phyloP scores from a whole-genome alignment of 2,888 invertebrate species.

The Drosophila anomalata region DNA sequence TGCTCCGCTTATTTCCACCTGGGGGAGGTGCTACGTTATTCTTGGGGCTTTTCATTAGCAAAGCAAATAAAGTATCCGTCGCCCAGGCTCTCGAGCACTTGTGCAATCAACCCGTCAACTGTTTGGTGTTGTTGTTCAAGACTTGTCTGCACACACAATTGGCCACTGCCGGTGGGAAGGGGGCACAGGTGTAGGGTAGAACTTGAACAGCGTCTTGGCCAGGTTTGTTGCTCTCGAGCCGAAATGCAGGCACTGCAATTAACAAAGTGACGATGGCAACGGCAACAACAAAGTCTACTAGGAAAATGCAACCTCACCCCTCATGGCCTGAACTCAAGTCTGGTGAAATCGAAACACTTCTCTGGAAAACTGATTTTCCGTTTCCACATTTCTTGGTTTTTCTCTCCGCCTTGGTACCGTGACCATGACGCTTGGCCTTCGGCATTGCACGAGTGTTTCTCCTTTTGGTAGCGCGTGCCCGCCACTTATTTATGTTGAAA shows the following conservation, averaged over 20 bases:
- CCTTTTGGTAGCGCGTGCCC: slow-evolving; percentile 49
- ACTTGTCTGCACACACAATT: slow-evolving; percentile 26
- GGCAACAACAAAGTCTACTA: slow-evolving; percentile 11
- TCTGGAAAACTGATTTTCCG: slow-evolving; percentile 25
- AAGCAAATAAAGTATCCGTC: slow-evolving; percentile 47
- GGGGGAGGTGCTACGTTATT: slow-evolving; percentile 18
- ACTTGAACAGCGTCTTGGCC: slow-evolving; percentile 24
- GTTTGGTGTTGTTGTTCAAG: slow-evolving; percentile 9
- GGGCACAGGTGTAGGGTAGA: slow-evolving; percentile 9
- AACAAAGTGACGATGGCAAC: slow-evolving; percentile 44
- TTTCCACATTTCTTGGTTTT: slow-evolving; percentile 16
- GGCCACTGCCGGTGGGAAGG: not conserved
- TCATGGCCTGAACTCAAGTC: slow-evolving; percentile 20
- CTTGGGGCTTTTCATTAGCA: slow-evolving; percentile 49
- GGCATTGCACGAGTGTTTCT: slow-evolving; percentile 44
- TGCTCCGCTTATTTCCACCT: slow-evolving; percentile 24
- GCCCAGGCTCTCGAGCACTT: slow-evolving; percentile 39
- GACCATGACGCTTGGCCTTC: slow-evolving; percentile 46
- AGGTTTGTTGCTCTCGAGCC: slow-evolving; percentile 17
- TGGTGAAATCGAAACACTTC: slow-evolving; percentile 51
- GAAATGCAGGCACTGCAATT: slow-evolving; percentile 42
- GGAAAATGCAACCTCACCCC: slow-evolving; percentile 9
- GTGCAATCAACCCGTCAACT: slow-evolving; percentile 46
- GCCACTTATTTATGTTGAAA: slow-evolving; percentile 1
- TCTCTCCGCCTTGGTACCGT: slow-evolving; percentile 8